Percentiles rank a stretch among this genome's conserved stretches.
Conservation (phyloP, 2,888 invertebrate species). For the Eristalis intricaria region DNA sequence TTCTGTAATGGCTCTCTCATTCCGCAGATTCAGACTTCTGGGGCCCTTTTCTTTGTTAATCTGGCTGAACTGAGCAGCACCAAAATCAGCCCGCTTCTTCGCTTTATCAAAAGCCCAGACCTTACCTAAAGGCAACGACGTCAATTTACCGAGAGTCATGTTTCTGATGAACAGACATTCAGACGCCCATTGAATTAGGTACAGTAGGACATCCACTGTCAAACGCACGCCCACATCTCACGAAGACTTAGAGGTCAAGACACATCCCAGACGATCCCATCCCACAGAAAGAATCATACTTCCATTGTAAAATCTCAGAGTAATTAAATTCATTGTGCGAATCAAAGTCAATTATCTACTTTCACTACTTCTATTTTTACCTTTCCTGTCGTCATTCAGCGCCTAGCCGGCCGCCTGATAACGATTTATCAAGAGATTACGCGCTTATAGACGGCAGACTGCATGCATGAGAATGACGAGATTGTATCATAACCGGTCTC, state of each 20-base stretch:
- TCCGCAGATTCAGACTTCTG: too few relatives aligned
- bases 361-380: conserved; percentile 26
- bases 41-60: too few relatives aligned
- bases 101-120: too few relatives aligned
- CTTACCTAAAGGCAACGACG: too few relatives aligned
- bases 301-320: background rate
- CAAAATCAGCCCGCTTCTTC: too few relatives aligned
- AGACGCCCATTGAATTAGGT: background rate
- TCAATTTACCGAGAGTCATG: background rate
- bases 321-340: conserved; percentile 3
- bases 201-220: background rate
- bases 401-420: background rate
- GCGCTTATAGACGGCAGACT: background rate
- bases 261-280: background rate
- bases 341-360: conserved; percentile 37
- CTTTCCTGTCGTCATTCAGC: background rate
- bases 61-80: too few relatives aligned
- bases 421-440: conserved; percentile 2
- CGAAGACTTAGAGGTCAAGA: background rate
- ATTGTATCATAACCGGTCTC: conserved; percentile 23
- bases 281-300: background rate
- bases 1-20: too few relatives aligned
- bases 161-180: background rate
- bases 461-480: conserved; percentile 10
- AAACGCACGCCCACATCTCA: background rate